Base-by-base conservation (phyloP, 2,797 vertebrate genomes). In the Epinephelus malabaricus region DNA sequence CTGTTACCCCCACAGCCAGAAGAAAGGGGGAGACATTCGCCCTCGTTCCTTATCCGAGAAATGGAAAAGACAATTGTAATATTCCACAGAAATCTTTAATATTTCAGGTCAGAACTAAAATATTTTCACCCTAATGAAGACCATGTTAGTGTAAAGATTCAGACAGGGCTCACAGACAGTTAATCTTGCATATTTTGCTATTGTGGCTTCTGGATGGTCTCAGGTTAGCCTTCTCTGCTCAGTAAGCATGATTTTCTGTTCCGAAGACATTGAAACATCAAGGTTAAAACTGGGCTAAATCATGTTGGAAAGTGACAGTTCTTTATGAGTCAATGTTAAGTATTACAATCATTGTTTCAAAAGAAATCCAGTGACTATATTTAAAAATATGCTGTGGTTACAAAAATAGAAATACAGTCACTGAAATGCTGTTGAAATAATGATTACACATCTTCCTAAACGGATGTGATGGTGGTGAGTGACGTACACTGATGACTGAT, bases 1-100 rank as follows among this genome's bases (percentile, higher is more conserved):
- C 15, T 13, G 12, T 55, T 50, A 68, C 23, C 61, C 58, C 43
- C 50, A 60, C 66, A 50, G 70, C 50, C 47, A 54, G 14, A 49
- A n/a, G 51, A 63, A 60, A 9, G 12, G 8, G 34, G 34, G 61
- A 61, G 58, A 61, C 5, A 45, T 64, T 55, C 11, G 5, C 17
- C 7, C 3, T 6, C 2, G 27, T 65, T 73, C 25, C 8, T 63
- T 18, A 40, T 51, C 27, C 50, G 30, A 56, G 1, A 59, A 49
- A 40, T 58, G 21, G 25, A 53, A 64, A 68, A 55, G 1, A 4
- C 61, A 10, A 63, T 18, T 14, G 34, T 12, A 43, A 61, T 38
- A 17, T 56, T 56, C 9, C 8, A 17, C 15, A 19, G 8, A 54
- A 3, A 30, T 55, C 12, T 45, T 19, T 69, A 1, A 53, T 18